These are phyloP conservation scores for Cheiracanthium punctorium DNA, from an alignment of 2,888 invertebrate genomes.

Conservation along the genomic window DNA sequence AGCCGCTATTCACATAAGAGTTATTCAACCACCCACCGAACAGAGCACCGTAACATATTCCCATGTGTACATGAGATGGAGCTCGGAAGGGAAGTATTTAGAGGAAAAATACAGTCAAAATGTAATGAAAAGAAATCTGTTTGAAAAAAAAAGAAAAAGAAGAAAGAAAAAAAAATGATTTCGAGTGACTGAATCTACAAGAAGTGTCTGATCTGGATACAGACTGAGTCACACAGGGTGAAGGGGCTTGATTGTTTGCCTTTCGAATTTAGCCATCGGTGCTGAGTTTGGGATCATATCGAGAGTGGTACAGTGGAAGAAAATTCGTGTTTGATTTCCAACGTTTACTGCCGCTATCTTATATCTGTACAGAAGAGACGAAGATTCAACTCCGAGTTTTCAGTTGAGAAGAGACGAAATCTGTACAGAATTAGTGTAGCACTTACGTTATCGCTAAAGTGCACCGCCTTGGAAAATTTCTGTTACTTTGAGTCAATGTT, in stretches of 20 bases:
- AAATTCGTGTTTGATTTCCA: not conserved
- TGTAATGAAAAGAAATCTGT: conserved; percentile 11
- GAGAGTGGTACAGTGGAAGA: not conserved
- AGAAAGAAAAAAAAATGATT: not conserved
- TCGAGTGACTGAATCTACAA: conserved; percentile 23
- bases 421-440: no score
- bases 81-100: not conserved
- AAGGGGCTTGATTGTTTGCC: not conserved
- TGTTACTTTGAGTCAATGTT: no score
- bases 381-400: no score
- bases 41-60: conserved; percentile 7
- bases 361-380: no score
- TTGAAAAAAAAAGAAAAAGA: not conserved
- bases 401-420: no score
- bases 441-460: no score
- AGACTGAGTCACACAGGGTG: conserved; percentile 26
- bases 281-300: no score
- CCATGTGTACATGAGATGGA: no score
- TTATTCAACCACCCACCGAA: not conserved
- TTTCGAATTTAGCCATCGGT: conserved; percentile 19
- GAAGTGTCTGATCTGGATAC: not conserved
- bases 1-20: no score
- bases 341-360: no score
- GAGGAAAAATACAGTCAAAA: not conserved
- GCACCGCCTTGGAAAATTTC: no score